These are phyloP conservation scores for Nycticorax nycticorax DNA, from an alignment of 2,113 vertebrate genomes.

Conservation along the genomic window DNA sequence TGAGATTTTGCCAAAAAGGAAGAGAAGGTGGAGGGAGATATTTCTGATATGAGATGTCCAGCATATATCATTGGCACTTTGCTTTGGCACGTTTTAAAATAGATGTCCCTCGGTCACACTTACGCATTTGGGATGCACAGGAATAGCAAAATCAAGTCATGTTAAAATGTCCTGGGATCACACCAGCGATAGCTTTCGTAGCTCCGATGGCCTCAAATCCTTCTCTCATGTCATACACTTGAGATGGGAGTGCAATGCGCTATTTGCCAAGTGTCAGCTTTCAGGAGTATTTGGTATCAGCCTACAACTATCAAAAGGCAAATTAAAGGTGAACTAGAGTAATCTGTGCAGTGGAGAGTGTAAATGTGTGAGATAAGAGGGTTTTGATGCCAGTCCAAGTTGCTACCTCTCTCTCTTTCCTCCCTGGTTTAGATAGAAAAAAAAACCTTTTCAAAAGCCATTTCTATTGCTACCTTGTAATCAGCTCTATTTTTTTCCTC, in stretches of 20 bases:
- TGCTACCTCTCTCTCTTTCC: neutral
- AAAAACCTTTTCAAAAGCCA: neutral
- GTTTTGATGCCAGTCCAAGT: neutral
- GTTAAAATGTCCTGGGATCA: constrained; percentile 26
- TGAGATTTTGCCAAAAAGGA: constrained; percentile 17
- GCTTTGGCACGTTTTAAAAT: constrained; percentile 39
- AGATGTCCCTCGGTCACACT: constrained; percentile 10
- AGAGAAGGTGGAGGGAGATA: constrained; percentile 11
- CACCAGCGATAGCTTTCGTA: neutral
- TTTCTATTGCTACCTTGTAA: neutral
- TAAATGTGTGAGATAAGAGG: neutral
- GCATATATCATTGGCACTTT: neutral
- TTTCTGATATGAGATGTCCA: neutral
- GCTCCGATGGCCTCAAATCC: constrained; percentile 17
- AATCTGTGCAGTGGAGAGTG: constrained; percentile 23
- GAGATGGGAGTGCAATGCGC: neutral
- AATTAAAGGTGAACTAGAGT: constrained; percentile 70
- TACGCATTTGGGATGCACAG: neutral
- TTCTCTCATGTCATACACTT: constrained; percentile 38
- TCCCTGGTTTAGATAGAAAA: neutral
- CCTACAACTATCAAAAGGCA: constrained; percentile 58
- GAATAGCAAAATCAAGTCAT: constrained; percentile 12
- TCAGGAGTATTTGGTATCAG: constrained; percentile 66
- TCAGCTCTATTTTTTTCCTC: neutral
- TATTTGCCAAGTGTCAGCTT: constrained; percentile 66